Evolutionary conservation across 2,113 vertebrate species (phyloP).

Genomic region (Mellivora capensis): DNA sequence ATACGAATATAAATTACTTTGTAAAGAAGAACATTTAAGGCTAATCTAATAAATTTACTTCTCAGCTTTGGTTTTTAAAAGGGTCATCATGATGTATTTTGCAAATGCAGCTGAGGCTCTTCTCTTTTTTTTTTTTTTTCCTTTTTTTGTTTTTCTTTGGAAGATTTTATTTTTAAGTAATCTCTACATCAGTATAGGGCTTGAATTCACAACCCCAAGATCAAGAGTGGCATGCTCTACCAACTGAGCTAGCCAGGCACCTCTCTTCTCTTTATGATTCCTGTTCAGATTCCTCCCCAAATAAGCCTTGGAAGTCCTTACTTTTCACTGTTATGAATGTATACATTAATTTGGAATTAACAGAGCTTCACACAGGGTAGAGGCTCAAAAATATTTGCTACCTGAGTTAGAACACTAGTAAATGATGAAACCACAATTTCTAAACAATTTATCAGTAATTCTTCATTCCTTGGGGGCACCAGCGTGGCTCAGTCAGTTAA

Average conservation of each 20-base stretch:
- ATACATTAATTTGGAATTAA: neutral
- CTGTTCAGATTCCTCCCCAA: constrained; percentile 4
- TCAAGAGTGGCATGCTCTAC: neutral
- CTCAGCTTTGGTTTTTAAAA: neutral
- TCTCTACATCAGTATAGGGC: neutral
- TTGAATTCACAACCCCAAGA: neutral
- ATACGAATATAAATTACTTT: neutral
- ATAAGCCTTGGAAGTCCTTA: neutral
- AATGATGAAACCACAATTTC: neutral
- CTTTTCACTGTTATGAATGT: neutral
- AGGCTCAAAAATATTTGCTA: neutral
- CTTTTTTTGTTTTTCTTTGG: neutral
- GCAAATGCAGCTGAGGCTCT: neutral
- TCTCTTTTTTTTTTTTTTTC: neutral
- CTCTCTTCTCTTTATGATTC: neutral
- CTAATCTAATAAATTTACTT: constrained; percentile 31
- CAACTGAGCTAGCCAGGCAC: neutral
- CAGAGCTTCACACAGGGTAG: neutral
- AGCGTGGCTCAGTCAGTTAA: neutral
- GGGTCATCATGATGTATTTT: neutral
- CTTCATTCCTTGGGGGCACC: neutral
- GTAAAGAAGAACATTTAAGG: neutral
- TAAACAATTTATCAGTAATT: neutral
- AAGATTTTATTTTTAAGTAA: neutral
- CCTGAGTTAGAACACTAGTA: neutral